Evolutionary conservation across 2,113 vertebrate species (phyloP).

Genomic region (Vulpes vulpes): DNA sequence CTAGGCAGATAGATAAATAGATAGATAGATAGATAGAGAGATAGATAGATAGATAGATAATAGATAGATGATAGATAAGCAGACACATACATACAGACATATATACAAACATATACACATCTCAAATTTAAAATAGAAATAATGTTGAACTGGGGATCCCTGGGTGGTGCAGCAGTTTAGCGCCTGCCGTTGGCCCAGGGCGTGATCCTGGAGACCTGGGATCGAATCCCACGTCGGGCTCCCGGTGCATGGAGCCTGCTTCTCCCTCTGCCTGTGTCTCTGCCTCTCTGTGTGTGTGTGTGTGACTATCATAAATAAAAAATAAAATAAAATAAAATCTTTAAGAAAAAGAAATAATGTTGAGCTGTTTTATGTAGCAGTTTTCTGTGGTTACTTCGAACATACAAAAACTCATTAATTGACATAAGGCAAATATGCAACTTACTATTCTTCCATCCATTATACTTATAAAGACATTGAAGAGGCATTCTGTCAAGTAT

Average conservation of each 20-base stretch:
- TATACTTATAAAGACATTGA: background rate
- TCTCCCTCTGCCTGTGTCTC: no score
- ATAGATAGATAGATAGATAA: background rate
- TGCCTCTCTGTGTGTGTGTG: no score
- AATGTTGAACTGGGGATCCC: no score
- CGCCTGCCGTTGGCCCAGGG: no score
- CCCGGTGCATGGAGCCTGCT: no score
- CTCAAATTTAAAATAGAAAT: background rate
- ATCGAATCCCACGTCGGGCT: no score
- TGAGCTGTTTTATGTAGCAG: background rate
- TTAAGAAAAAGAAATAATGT: background rate
- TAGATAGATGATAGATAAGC: background rate
- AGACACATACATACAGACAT: background rate
- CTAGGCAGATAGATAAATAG: background rate
- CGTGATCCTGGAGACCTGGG: no score
- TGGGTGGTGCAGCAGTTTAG: no score
- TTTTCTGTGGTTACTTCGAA: background rate
- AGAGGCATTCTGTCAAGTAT: background rate
- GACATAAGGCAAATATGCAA: background rate
- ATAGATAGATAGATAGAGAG: fast-evolving
- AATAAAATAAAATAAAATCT: no score
- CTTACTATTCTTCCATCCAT: background rate
- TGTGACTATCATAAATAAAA: no score
- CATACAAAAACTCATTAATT: background rate
- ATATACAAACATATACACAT: background rate